Base-by-base conservation (phyloP, 2,888 invertebrate genomes). In the Epinotia ramella region DNA sequence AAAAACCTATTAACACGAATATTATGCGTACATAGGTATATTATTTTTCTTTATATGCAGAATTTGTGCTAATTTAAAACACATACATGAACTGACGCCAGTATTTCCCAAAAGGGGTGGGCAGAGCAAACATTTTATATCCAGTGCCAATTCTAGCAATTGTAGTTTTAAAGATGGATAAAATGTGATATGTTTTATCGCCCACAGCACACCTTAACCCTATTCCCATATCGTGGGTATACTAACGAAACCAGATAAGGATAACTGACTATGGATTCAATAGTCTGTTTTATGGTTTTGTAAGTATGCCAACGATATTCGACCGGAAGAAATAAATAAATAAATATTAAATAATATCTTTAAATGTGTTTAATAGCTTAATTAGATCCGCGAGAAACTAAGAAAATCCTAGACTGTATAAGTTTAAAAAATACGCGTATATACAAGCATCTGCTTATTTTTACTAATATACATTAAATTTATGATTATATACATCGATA, bases 401-500 rank as follows among this genome's bases (percentile, higher is more conserved):
- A 59, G 12, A 63, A 33, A 71, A 63, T 46, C 60, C 24, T 62
- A 62, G 46, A 33, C 28, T 33, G 11, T 24, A 70, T 59, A 24
- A 60, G 69, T 60, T 60, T 28, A 24, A 56, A 69, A 74, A 69
- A 74, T 28, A 60, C 20, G 70, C 57, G 49, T 63, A 76, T 72
- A 46, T 67, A 67, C 66, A 73, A 73, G 68, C 60, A 71, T 46
- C 20, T 49, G 49, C 68, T 63, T 73, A 57, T 9, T 11, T 44
- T 49, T 24, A 49, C 7, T 57, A 33, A 46, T 67, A 28, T 76
- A 72, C 56, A 57, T 62, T 64, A 70, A 20, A 60, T 44, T 49
- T 60, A 67, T 76, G 76, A 72, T 76, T 67, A 72, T 72, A 63
- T 76, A 76, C 70, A 74, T 63, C 62, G n/a, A 33, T 69, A 64